Evolutionary conservation across 2,888 invertebrate genomes (phyloP).

Genomic region (Drosophila percnosoma): DNA sequence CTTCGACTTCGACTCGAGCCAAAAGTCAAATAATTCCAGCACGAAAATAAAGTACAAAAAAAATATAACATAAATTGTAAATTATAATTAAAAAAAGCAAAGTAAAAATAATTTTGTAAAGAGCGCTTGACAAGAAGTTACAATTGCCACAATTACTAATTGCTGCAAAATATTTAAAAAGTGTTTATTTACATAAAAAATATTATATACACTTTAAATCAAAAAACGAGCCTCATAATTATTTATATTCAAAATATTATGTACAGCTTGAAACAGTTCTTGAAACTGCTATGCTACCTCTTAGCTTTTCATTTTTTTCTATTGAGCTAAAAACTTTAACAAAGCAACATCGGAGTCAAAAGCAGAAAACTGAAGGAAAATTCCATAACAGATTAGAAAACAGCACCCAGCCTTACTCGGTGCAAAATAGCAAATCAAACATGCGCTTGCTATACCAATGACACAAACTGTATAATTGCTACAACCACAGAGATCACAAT

Average conservation of each 20-base stretch:
- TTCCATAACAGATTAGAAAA: too few species aligned
- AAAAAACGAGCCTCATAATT: background rate
- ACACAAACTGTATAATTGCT: background rate
- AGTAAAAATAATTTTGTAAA: slow-evolving; percentile 5
- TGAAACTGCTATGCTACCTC: background rate
- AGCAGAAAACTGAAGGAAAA: too few species aligned
- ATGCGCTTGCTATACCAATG: too few species aligned
- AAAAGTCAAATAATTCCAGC: slow-evolving; percentile 58
- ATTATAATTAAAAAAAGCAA: slow-evolving; percentile 37
- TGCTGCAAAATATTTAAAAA: background rate
- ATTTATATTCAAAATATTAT: background rate
- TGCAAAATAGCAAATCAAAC: too few species aligned
- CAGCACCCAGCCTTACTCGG: too few species aligned
- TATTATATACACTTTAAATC: background rate
- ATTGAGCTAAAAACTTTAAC: too few species aligned
- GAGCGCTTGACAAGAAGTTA: background rate
- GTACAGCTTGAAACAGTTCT: background rate
- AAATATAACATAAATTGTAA: slow-evolving; percentile 46
- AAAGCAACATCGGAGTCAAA: too few species aligned
- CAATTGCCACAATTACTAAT: background rate
- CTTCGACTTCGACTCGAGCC: slow-evolving; percentile 46
- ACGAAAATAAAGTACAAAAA: slow-evolving; percentile 6
- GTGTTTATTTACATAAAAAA: background rate
- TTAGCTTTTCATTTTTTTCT: background rate
- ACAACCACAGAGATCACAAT: background rate